Conservation (phyloP, 2,888 invertebrate species). For the Orthosia gothica region DNA sequence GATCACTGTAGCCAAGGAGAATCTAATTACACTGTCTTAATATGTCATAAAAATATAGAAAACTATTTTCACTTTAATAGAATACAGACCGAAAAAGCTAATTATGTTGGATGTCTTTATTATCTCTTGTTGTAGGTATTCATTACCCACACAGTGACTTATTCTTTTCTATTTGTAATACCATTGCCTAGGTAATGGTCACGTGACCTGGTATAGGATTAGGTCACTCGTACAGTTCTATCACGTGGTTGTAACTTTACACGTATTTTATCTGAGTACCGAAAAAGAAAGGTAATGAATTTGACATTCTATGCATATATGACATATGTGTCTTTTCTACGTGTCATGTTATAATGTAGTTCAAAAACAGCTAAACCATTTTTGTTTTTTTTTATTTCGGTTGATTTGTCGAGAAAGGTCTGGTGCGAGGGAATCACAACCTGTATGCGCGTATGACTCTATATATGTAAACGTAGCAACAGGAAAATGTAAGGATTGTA, state of each 20-base stretch:
- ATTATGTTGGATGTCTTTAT: not conserved
- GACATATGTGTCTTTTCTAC: too few relatives aligned
- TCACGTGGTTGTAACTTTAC: slow-evolving; percentile 2
- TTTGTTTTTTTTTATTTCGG: too few relatives aligned
- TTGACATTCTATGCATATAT: not conserved
- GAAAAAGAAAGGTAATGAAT: not conserved
- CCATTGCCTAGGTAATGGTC: slow-evolving; percentile 10
- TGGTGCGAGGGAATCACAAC: too few relatives aligned
- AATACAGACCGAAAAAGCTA: not conserved
- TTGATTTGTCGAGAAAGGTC: too few relatives aligned
- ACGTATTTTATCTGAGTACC: not conserved
- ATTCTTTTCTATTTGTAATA: slow-evolving; percentile 16
- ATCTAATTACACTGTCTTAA: not conserved
- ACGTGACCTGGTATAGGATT: slow-evolving; percentile 34
- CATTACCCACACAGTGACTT: slow-evolving; percentile 2
- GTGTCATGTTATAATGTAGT: too few relatives aligned
- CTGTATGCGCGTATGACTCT: too few relatives aligned
- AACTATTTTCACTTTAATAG: not conserved
- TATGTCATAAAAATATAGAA: not conserved
- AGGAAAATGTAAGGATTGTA: too few relatives aligned
- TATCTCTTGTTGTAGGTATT: slow-evolving; percentile 6
- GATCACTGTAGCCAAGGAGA: not conserved
- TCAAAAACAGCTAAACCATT: too few relatives aligned
- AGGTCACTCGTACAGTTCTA: not conserved
- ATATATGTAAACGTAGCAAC: too few relatives aligned